Percentiles rank a stretch among this genome's conserved stretches.
Conservation (phyloP, 2,113 vertebrate genomes). For the Synodontis membranacea region DNA sequence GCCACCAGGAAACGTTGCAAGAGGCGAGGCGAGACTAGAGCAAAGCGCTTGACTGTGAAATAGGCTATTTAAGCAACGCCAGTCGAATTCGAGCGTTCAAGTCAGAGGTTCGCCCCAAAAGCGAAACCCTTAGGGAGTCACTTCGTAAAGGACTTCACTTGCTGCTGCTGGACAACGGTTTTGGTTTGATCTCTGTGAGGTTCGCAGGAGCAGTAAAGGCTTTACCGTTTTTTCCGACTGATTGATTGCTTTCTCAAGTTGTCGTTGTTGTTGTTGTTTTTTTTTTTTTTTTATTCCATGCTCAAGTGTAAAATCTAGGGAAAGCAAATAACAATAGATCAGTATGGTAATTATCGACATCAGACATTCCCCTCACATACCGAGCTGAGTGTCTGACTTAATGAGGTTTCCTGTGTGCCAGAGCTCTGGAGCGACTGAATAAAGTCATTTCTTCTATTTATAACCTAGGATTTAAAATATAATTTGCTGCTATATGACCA, state of each 20-base stretch:
- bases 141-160: slow-evolving; percentile 46
- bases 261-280: too few species aligned
- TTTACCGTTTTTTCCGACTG: slow-evolving; percentile 26
- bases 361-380: neutral
- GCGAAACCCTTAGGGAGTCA: slow-evolving; percentile 48
- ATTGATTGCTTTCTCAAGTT: neutral
- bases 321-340: neutral
- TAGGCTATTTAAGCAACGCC: slow-evolving; percentile 56
- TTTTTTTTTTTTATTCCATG: too few species aligned
- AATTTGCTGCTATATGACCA: slow-evolving; percentile 24
- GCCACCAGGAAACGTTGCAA: neutral
- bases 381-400: neutral
- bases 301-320: neutral
- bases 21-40: neutral
- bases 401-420: slow-evolving; percentile 18
- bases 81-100: slow-evolving; percentile 53
- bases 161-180: slow-evolving; percentile 26
- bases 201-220: slow-evolving; percentile 52
- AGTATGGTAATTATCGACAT: neutral
- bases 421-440: slow-evolving; percentile 1
- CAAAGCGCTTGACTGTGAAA: slow-evolving; percentile 57
- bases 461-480: neutral
- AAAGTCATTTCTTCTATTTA: neutral
- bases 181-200: slow-evolving; percentile 61
- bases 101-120: slow-evolving; percentile 44